Base-by-base conservation (phyloP, 1,140 invertebrate species). In the Bombus sibiricus region DNA sequence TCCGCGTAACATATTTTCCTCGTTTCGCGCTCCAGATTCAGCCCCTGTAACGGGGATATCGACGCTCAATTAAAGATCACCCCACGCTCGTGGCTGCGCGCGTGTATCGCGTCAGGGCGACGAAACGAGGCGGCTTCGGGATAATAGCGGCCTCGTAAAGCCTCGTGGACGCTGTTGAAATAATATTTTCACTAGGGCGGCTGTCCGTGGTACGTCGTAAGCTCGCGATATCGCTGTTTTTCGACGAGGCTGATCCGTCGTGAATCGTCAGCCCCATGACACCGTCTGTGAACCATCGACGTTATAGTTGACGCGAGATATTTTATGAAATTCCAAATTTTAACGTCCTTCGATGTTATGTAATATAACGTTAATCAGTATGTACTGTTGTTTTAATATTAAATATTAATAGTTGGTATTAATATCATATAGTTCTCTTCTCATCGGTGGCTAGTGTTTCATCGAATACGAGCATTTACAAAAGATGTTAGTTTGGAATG, bases 151-250 rank as follows among this genome's bases (percentile, higher is more conserved):
- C 32, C 84, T 71, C 85, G 86, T 89, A 85, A 88, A 88, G 81
- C 66, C 86, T 66, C 28, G 37, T 72, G 74, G 83, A 83, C 74
- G 57, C 82, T 41, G 87, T 89, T 92, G 87, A 90, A 91, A 92
- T 81, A 92, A 92, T 92, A 92, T 92, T 92, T 90, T 92, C 85
- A 89, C 84, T 91, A 88, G 89, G 89, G 86, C 89, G 90, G 83
- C 89, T 89, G 90, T 86, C 80, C 75, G 86, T 71, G 39, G 64
- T 86, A 68, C 76, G 71, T 85, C 86, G 87, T 86, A 88, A 88
- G 86, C 88, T 81, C 79, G 73, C 66, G 80, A 89, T 90, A 87
- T 82, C 86, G 89, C 47, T 89, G 88, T 89, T 90, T 89, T 88
- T 88, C 88, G 39, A 80, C 81, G 77, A 28, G 57, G 62, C 68